A percentile compares a stretch with the other conserved stretches of the same genome.
Evolutionary conservation across 64 coral and sea anemone genomes (phyloP).

Genomic region (Acropora yongei): DNA sequence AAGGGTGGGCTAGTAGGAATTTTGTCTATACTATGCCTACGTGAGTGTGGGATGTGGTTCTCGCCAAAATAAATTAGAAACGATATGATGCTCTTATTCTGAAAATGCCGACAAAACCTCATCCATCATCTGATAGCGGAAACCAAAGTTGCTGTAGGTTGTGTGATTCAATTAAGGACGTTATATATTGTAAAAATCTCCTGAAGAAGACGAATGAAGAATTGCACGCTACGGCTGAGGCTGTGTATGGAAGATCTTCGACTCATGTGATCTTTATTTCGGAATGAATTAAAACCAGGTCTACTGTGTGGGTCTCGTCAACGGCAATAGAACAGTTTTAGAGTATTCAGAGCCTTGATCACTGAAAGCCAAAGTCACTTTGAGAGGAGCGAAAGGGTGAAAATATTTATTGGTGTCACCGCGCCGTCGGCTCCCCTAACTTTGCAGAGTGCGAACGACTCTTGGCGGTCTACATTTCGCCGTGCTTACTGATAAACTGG

Average conservation of each 20-base stretch:
- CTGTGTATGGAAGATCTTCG: neutral
- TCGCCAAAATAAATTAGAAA: no score
- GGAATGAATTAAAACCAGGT: neutral
- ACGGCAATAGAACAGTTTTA: neutral
- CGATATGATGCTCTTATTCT: no score
- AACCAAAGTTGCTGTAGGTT: no score
- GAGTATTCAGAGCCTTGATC: neutral
- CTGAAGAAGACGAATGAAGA: neutral
- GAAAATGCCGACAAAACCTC: no score
- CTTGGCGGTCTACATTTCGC: conserved; percentile 3
- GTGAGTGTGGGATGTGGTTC: no score
- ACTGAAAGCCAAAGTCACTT: neutral
- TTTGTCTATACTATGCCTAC: no score
- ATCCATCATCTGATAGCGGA: no score
- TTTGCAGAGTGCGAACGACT: neutral
- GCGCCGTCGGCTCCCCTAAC: conserved; percentile 1
- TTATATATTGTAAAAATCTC: no score
- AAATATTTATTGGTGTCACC: neutral
- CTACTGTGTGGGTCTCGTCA: neutral
- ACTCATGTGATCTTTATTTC: neutral
- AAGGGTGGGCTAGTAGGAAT: no score
- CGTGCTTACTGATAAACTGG: neutral
- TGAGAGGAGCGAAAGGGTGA: neutral
- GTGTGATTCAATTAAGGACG: no score
- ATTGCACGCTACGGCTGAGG: neutral